These are phyloP conservation scores for Eugnorisma glareosa DNA, from an alignment of 2,888 invertebrate genomes.

Conservation along the genomic window DNA sequence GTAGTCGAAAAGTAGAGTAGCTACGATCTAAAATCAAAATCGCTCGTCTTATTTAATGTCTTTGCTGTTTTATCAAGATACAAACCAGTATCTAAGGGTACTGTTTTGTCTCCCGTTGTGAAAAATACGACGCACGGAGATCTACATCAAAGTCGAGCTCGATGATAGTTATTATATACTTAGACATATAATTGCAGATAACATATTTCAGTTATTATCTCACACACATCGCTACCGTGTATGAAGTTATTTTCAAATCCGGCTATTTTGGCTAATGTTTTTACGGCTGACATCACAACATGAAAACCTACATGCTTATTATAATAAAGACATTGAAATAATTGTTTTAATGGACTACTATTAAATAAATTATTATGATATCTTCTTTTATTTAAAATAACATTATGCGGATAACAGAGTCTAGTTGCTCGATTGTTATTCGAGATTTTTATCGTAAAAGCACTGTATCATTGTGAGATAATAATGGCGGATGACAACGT, in stretches of 20 bases:
- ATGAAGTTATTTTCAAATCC: constrained; percentile 82
- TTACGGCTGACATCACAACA: constrained; percentile 79
- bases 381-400: constrained; percentile 85
- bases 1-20: neutral
- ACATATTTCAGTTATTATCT: constrained; percentile 65
- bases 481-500: constrained; percentile 90
- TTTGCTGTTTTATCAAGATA: neutral
- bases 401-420: constrained; percentile 73
- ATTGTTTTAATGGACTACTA: constrained; percentile 84
- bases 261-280: constrained; percentile 79
- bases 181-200: constrained; percentile 63
- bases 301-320: constrained; percentile 71
- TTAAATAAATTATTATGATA: constrained; percentile 82
- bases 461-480: constrained; percentile 90
- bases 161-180: constrained; percentile 46
- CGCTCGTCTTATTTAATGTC: neutral
- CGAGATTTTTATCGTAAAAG: constrained; percentile 89
- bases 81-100: neutral
- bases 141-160: constrained; percentile 17
- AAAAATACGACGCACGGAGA: constrained; percentile 8
- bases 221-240: constrained; percentile 62
- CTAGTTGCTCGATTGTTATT: constrained; percentile 84
- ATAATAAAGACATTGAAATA: constrained; percentile 85
- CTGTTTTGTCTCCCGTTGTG: neutral
- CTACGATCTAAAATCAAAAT: neutral